A percentile compares a stretch with the other conserved stretches of the same genome.
phyloP scores from a whole-genome alignment of 2,113 vertebrate genomes.

The Cardinalis cardinalis region DNA sequence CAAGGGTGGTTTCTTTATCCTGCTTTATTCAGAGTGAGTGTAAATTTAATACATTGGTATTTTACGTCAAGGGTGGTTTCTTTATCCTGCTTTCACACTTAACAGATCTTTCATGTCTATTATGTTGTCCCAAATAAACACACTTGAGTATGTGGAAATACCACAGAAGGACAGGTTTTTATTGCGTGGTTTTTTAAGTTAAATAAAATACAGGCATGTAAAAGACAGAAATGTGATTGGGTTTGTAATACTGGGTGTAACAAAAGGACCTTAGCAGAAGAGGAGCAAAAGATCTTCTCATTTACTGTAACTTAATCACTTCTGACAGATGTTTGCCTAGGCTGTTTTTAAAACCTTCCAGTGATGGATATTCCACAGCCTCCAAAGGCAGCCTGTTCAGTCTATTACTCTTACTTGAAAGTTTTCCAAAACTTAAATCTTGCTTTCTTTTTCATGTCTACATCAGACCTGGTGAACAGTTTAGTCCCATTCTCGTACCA shows the following conservation, averaged over 20 bases:
- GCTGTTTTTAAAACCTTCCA: background rate
- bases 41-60: background rate
- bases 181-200: background rate
- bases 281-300: background rate
- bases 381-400: background rate
- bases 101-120: background rate
- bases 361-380: conserved; percentile 14
- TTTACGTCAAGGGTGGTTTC: background rate
- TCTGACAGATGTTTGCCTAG: conserved; percentile 17
- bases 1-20: background rate
- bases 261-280: background rate
- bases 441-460: conserved; percentile 12
- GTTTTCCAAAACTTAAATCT: conserved; percentile 27
- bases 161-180: background rate
- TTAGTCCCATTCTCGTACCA: background rate
- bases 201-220: background rate
- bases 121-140: background rate
- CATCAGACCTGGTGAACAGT: conserved; percentile 17
- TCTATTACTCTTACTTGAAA: conserved; percentile 28
- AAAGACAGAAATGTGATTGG: background rate
- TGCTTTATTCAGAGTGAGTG: too few species aligned
- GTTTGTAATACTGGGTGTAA: background rate
- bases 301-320: background rate
- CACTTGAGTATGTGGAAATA: background rate
- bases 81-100: background rate